Base-by-base conservation (phyloP, 92 coral and sea anemone genomes). In the Montipora capitata region DNA sequence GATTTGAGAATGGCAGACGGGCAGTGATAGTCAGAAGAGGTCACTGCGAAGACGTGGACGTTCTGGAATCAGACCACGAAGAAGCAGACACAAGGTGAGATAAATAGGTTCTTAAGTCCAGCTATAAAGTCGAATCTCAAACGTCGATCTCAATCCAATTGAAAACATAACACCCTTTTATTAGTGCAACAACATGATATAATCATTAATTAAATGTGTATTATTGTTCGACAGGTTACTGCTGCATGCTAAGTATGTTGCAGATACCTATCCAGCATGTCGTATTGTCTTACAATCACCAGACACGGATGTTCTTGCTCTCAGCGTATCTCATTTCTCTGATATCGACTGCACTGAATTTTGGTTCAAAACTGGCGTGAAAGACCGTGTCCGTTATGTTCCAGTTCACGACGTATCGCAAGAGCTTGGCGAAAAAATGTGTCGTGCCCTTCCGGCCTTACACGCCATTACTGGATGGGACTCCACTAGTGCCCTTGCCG, bases 381-480 rank as follows among this genome's bases (percentile, higher is more conserved):
- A 18, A 18, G 20, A 18, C 20, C 20, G 20, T 18, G 20, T 18
- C 20, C 20, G 20, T 18, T 18, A 18, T 57, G 69, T 89, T 41
- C 93, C 93, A 54, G 85, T 90, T 51, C 90, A 90, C 56, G 86
- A n/a, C 4, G 72, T 77, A 16, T 52, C 56, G 69, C 38, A 70
- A 62, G 52, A 65, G 70, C 81, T 90, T 2, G 94, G 94, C 40
- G 79, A 73, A 38, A 80, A 79, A 74, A 18, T 90, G 91, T 91
- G 88, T 82, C 81, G 52, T 11, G 77, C 68, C 15, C 90, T 86
- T 27, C 92, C 68, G 18, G 88, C 92, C 27, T 91, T 80, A 79
- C 94, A 81, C 78, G 91, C 94, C 56, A 68, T 91, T 48, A 91
- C 94, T n/a, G 94, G 92, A 5, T 91, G 20, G 0, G 20, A 18